Evolutionary conservation across 2,888 invertebrate species (phyloP), one percentile per base, ranked within the genome.

Genomic region (Sinotaia quadrata): DNA sequence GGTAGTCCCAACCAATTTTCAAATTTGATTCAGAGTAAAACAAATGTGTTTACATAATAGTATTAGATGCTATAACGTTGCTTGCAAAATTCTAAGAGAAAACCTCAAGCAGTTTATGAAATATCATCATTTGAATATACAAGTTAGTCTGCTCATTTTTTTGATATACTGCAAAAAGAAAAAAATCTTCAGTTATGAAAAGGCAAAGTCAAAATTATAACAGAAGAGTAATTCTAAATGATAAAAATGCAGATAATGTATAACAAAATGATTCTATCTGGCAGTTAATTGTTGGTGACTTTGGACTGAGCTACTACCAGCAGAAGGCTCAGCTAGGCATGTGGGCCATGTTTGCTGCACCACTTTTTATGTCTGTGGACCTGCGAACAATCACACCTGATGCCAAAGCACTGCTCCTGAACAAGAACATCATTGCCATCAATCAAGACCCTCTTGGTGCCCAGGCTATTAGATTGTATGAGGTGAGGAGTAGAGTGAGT

Each of bases 311-410:
- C 81, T 95, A 94, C 88, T 96, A 96, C 85, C 97, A 98, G 89
- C 94, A 95, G 84, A 95, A 95, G 89, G 94, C 95, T 0, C 97
- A 97, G 90, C 96, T 97, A 92, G 97, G 96, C 8, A 91, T 98
- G 73, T 97, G 97, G 97, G 94, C 96, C 12, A 95, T 97, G 81
- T 89, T 97, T 83, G 96, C 97, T 0, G 95, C 97, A 2, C 97
- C 97, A 0, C 91, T 97, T n/a, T 90, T 97, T 67, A 96, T 97
- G 95, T 97, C 97, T 21, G 95, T 95, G 33, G 97, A 97, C 89
- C 90, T 97, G 63, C 90, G 96, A 75, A 93, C 94, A 34, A 95
- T 97, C 76, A 90, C 94, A 63, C 94, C 94, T 0, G 95, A 95
- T 86, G 95, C 94, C 89, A 95, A 95, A 89, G 94, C 94, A n/a